Evolutionary conservation across 2,113 vertebrate genomes (phyloP), one percentile per base, ranked within the genome.

Genomic region (Poecilia latipinna): DNA sequence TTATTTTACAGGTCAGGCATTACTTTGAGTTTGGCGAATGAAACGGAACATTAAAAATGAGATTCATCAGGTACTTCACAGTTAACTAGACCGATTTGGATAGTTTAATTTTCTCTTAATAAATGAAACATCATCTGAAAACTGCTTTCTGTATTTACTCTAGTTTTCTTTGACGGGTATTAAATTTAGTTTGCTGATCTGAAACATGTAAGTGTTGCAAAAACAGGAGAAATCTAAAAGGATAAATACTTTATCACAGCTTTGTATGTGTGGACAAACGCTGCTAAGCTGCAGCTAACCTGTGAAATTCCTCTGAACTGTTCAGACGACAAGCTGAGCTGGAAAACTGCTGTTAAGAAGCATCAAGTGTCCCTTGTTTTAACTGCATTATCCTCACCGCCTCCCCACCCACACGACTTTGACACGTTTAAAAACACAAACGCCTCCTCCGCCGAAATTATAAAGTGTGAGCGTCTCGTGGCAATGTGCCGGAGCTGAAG

Each of bases 361-460:
- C 31, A 64, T 54, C 19, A 48, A 0, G 42, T 0, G 64, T 12
- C 39, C 44, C 28, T 71, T 62, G 57, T 48, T 61, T 31, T 64
- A 66, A 37, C 64, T 29, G 78, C 0, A 57, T 62, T 48, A 29
- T 42, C 35, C 73, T 37, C 66, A 60, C 57, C 48, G 15, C 37
- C 0, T 22, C 71, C 31, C 48, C 74, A 37, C 70, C 54, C 3
- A 54, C 61, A 32, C 12, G 51, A 57, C 22, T 57, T 29, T 31
- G 10, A 66, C 22, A 24, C 19, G 54, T 48, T 48, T 0, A 65
- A 61, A 74, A 77, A 75, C 72, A 33, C 10, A 10, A 77, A 78
- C 68, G 35, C 66, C 68, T 71, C 54, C 42, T 69, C 54, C 22
- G 11, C 65, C 51, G 70, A 70, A 84, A 65, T 80, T 75, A 54